Evolutionary conservation across 2,888 invertebrate species (phyloP).

Genomic region (Andrena minutula): DNA sequence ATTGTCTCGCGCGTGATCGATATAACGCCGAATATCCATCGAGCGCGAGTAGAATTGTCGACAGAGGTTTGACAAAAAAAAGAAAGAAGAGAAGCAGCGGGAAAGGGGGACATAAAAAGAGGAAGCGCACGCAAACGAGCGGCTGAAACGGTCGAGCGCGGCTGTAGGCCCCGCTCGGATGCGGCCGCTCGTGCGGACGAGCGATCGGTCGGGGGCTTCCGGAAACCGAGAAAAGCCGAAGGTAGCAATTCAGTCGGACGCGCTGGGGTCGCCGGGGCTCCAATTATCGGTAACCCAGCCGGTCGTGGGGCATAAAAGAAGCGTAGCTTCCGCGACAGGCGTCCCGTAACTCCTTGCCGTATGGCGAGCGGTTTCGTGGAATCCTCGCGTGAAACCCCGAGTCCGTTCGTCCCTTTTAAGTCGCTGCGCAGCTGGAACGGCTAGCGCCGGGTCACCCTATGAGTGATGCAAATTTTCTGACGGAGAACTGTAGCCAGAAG

Average conservation of each 20-base stretch:
- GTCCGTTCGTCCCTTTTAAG: slow-evolving; percentile 18
- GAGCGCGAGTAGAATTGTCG: slow-evolving; percentile 33
- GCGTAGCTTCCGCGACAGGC: slow-evolving; percentile 41
- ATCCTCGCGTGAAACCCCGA: slow-evolving; percentile 37
- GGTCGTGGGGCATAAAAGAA: background rate
- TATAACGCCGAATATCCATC: slow-evolving; percentile 60
- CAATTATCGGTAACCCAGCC: slow-evolving; percentile 68
- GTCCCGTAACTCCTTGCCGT: slow-evolving; percentile 49
- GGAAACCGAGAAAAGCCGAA: slow-evolving; percentile 67
- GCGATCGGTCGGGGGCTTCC: slow-evolving; percentile 61
- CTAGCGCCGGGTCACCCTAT: background rate
- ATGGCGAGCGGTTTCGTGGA: slow-evolving; percentile 43
- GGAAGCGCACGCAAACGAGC: background rate
- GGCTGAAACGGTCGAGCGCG: slow-evolving; percentile 17
- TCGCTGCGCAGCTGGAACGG: background rate
- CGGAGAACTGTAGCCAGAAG: background rate
- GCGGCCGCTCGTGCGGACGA: slow-evolving; percentile 33
- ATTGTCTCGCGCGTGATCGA: slow-evolving; percentile 52
- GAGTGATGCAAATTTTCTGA: slow-evolving; percentile 8
- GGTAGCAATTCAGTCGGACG: slow-evolving; percentile 57
- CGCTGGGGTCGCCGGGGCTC: slow-evolving; percentile 39
- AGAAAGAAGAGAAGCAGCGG: background rate
- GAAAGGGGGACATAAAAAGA: background rate
- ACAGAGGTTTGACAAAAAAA: background rate
- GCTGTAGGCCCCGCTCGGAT: background rate